phyloP scores from a whole-genome alignment of 30 jellyfish, hydroid and myxozoan species.

The Aurelia sp. region DNA sequence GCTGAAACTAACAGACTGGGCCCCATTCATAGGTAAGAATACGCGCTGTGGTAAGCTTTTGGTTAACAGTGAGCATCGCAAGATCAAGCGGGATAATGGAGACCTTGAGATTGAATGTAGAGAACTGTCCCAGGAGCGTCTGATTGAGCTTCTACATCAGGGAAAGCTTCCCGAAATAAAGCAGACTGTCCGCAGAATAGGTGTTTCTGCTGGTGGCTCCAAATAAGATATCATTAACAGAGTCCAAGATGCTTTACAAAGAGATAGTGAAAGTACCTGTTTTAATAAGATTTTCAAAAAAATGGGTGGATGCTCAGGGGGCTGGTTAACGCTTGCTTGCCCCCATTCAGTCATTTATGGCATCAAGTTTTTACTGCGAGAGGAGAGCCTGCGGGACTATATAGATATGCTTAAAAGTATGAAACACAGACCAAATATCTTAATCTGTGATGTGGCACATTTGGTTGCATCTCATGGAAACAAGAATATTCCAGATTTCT shows the following conservation, averaged over 20 bases:
- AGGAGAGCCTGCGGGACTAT: slow-evolving; percentile 66
- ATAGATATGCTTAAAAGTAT: slow-evolving; percentile 37
- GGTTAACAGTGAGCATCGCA: slow-evolving; percentile 47
- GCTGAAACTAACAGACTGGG: slow-evolving; percentile 55
- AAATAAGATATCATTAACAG: slow-evolving; percentile 47
- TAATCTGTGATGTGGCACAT: slow-evolving; percentile 52
- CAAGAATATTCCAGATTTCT: slow-evolving; percentile 14
- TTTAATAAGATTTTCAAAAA: slow-evolving; percentile 51
- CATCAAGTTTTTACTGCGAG: slow-evolving; percentile 38
- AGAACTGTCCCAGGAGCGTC: slow-evolving; percentile 57
- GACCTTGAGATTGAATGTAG: slow-evolving; percentile 36
- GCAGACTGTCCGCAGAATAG: slow-evolving; percentile 24
- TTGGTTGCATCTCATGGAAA: slow-evolving; percentile 56
- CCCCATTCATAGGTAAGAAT: slow-evolving; percentile 53
- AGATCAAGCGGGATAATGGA: slow-evolving; percentile 25
- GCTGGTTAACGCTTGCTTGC: slow-evolving; percentile 57
- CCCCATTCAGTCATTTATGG: slow-evolving; percentile 60
- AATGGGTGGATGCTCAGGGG: slow-evolving; percentile 62
- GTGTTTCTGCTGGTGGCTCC: slow-evolving; percentile 22
- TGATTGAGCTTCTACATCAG: slow-evolving; percentile 8
- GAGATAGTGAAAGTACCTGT: slow-evolving; percentile 4
- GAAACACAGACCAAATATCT: slow-evolving; percentile 42
- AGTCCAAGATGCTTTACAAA: background rate
- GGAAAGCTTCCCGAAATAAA: slow-evolving; percentile 8
- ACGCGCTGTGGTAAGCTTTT: slow-evolving; percentile 8